Percentiles rank a stretch among this genome's conserved stretches.
These are phyloP conservation scores for Phyllostomus hastatus DNA, from an alignment of 2,113 vertebrate genomes.

Conservation along the genomic window DNA sequence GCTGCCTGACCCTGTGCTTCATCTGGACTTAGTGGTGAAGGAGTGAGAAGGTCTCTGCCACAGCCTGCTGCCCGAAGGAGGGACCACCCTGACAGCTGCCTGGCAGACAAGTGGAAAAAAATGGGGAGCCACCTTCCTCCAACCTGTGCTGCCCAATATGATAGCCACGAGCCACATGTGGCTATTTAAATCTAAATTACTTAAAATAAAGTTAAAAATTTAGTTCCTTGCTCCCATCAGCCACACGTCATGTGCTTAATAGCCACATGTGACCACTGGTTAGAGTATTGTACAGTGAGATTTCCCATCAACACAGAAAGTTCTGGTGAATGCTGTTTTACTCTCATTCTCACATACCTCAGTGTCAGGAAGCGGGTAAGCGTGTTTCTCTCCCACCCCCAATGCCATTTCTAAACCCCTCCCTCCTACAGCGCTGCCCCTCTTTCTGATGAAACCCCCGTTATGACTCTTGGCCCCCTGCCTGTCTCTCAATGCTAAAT, in stretches of 20 bases:
- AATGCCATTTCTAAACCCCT: background rate
- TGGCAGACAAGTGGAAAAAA: background rate
- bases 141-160: background rate
- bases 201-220: background rate
- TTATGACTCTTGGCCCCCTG: background rate
- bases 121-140: background rate
- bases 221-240: background rate
- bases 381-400: background rate
- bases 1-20: background rate
- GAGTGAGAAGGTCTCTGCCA: background rate
- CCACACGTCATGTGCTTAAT: background rate
- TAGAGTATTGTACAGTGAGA: background rate
- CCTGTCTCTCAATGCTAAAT: background rate
- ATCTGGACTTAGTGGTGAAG: background rate
- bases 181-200: constrained; percentile 24
- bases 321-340: background rate
- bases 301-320: background rate
- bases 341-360: background rate
- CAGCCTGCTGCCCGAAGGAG: background rate
- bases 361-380: background rate
- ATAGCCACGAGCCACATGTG: background rate
- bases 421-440: background rate
- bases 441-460: background rate
- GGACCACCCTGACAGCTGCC: background rate
- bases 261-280: background rate